Conservation (phyloP, 2,113 vertebrate genomes). For the Mohoua ochrocephala region DNA sequence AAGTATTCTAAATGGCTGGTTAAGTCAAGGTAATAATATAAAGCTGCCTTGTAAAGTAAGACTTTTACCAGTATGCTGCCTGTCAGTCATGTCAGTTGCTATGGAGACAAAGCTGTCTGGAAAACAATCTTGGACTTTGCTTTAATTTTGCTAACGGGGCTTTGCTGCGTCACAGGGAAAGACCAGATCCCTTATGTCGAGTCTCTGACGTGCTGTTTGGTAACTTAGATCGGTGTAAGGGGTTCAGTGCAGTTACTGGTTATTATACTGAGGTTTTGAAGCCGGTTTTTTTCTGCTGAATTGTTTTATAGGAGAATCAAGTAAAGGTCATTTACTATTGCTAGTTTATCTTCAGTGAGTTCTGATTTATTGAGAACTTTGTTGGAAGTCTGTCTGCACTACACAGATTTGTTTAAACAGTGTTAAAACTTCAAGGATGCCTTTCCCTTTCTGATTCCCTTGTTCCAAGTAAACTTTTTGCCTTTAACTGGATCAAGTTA, state of each 20-base stretch:
- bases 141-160: conserved; percentile 55
- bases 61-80: conserved; percentile 3
- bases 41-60: conserved; percentile 36
- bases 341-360: neutral
- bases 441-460: conserved; percentile 5
- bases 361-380: conserved; percentile 13
- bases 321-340: neutral
- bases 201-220: neutral
- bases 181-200: neutral
- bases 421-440: neutral
- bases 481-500: neutral
- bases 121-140: conserved; percentile 56
- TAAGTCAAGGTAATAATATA: conserved; percentile 16
- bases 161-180: neutral
- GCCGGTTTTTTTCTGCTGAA: neutral
- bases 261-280: neutral
- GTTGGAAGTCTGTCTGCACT: neutral
- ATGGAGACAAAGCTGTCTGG: conserved; percentile 34
- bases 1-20: neutral
- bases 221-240: neutral
- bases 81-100: conserved; percentile 26
- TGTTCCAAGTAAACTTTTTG: neutral
- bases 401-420: neutral
- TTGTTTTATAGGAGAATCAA: neutral
- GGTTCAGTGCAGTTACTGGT: neutral